phyloP scores from a whole-genome alignment of 2,888 invertebrate genomes.

The Plagodis dolabraria region DNA sequence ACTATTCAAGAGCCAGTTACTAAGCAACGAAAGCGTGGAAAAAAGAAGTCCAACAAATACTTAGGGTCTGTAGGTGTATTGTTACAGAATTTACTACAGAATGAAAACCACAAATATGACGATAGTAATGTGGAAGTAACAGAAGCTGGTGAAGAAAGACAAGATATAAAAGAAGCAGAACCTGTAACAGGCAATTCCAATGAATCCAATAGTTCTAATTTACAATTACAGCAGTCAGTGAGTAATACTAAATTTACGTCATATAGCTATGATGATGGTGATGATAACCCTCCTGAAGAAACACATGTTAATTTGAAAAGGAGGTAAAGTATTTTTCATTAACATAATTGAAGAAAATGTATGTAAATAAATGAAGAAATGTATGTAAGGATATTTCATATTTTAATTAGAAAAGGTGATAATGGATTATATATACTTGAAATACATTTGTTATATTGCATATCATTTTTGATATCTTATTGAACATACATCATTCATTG shows the following conservation, averaged over 20 bases:
- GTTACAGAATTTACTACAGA: conserved; percentile 82
- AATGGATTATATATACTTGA: too few species aligned
- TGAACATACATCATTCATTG: too few species aligned
- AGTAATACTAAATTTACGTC: conserved; percentile 48
- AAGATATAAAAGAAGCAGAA: conserved; percentile 40
- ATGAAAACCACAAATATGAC: conserved; percentile 52
- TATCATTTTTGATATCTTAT: too few species aligned
- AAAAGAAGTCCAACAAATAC: conserved; percentile 57
- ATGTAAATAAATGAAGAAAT: too few species aligned
- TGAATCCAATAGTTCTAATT: conserved; percentile 33
- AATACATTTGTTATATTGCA: too few species aligned
- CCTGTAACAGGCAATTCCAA: conserved; percentile 34
- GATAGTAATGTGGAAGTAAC: conserved; percentile 40
- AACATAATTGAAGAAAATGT: too few species aligned
- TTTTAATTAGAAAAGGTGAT: too few species aligned
- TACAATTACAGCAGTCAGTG: conserved; percentile 38
- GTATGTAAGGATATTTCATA: too few species aligned
- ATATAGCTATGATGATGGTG: conserved; percentile 68
- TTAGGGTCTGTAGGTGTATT: conserved; percentile 85
- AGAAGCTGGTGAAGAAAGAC: conserved; percentile 56
- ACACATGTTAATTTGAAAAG: conserved; percentile 80
- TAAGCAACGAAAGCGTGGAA: conserved; percentile 59
- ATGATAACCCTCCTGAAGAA: conserved; percentile 81
- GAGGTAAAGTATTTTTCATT: conserved; percentile 61
- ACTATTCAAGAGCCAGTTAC: conserved; percentile 47